Conservation (phyloP, 30 jellyfish, hydroid and myxozoan species). For the Rhopilema esculentum region DNA sequence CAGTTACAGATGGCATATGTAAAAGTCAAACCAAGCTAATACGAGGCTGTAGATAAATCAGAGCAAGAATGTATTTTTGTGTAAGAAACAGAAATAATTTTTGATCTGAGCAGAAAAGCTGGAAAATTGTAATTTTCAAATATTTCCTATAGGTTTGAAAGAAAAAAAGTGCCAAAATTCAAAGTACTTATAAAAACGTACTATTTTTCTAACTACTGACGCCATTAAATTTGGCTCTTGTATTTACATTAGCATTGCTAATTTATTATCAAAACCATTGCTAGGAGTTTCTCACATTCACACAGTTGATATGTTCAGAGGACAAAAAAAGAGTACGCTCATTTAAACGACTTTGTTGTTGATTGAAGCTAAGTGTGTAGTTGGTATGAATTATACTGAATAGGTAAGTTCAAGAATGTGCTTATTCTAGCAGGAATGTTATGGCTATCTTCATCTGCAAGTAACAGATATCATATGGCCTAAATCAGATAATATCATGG, state of each 20-base stretch:
- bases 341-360: too few relatives aligned
- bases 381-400: background rate
- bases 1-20: background rate
- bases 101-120: background rate
- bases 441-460: background rate
- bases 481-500: background rate
- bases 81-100: too few relatives aligned
- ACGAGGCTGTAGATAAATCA: background rate
- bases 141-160: background rate
- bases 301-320: too few relatives aligned
- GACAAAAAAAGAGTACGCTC: too few relatives aligned
- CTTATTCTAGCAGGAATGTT: background rate
- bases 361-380: too few relatives aligned
- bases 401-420: background rate
- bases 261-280: too few relatives aligned
- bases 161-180: background rate
- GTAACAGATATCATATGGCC: background rate
- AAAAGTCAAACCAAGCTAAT: background rate
- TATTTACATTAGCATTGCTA: background rate
- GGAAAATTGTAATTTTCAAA: background rate
- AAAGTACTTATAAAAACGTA: background rate
- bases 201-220: background rate
- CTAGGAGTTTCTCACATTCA: too few relatives aligned
- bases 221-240: background rate
- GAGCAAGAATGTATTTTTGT: too few relatives aligned